Base-by-base conservation (phyloP, 1,140 invertebrate genomes). In the Microplitis demolitor region DNA sequence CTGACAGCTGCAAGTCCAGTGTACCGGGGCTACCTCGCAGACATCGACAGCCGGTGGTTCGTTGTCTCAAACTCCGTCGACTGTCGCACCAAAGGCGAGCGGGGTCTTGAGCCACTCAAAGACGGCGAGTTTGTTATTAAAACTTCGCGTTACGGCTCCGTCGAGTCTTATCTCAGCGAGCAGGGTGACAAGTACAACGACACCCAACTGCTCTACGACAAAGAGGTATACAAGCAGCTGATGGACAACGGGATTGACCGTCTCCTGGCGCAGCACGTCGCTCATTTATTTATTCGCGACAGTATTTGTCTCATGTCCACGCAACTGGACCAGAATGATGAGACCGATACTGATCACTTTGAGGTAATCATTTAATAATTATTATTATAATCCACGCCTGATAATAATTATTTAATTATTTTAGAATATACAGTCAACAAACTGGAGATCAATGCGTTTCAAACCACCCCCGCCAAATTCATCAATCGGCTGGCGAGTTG, bases 381-480 rank as follows among this genome's bases (percentile, higher is more conserved):
- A 16, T 24, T 34, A 45, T 58, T 14, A 14, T 13, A 56, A 9
- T 66, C 8, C 64, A 33, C 9, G 11, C 8, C 24, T 31, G 9
- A 13, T 35, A 13, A 34, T 4, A 16, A 67, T 33, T 61, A 60
- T 61, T 31, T 58, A 9, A 54, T 66, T 5, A 76, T 88, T 88
- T 16, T 81, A 97, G 95, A 99, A 99, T 83, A 98, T 99, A 79
- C 98, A 99, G 86, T 99, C 98, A 0, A 99, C 98, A 4, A 99
- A 99, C 88, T 99, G 98, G 98, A 98, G 99, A 89, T 99, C 98
- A 6, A 99, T 99, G 98, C 90, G 98, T 14, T 99, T 99, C 87
- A 99, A 99, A 87, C 97, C 97, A 58, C 98, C 98, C 70, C 96
- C 96, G 24, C 93, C 95, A 1, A 93, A 97, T 82, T 98, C 96